Conservation (phyloP, 2,888 invertebrate species). For the Therioaphis trifolii region DNA sequence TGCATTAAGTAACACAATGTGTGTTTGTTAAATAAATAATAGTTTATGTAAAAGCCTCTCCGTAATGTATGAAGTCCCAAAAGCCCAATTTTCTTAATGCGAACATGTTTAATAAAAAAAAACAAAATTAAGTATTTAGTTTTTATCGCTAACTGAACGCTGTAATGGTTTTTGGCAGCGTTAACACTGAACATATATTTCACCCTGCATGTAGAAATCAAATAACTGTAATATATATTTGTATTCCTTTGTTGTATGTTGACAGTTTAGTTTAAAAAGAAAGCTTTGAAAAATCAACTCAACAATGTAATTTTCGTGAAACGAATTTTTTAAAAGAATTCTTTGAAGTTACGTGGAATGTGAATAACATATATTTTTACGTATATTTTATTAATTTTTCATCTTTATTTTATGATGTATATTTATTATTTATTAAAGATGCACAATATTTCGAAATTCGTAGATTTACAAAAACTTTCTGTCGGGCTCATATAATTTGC, state of each 20-base stretch:
- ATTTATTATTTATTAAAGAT: not conserved
- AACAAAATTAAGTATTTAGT: not conserved
- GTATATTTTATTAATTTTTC: constrained; percentile 53
- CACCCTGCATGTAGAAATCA: not conserved
- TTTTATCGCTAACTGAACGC: not conserved
- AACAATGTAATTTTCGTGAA: constrained; percentile 19
- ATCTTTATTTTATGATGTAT: not conserved
- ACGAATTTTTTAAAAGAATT: constrained; percentile 17
- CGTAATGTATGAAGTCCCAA: not conserved
- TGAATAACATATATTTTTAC: not conserved
- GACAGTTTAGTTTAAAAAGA: constrained; percentile 32
- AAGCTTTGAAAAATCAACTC: constrained; percentile 29
- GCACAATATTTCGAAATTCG: constrained; percentile 9
- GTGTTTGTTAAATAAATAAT: constrained; percentile 5
- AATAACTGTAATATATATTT: constrained; percentile 1
- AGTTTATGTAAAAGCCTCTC: constrained; percentile 4
- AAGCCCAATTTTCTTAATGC: not conserved
- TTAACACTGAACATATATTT: not conserved
- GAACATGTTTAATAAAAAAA: not conserved
- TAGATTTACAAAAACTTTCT: not conserved
- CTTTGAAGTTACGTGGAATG: constrained; percentile 21
- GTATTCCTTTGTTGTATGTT: constrained; percentile 18
- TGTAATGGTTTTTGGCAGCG: not conserved
- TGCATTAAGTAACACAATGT: not conserved
- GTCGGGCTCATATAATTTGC: constrained; percentile 6